A percentile compares a stretch with the other conserved stretches of the same genome.
phyloP scores from a whole-genome alignment of 2,888 invertebrate genomes.

The Geophilus truncorum region DNA sequence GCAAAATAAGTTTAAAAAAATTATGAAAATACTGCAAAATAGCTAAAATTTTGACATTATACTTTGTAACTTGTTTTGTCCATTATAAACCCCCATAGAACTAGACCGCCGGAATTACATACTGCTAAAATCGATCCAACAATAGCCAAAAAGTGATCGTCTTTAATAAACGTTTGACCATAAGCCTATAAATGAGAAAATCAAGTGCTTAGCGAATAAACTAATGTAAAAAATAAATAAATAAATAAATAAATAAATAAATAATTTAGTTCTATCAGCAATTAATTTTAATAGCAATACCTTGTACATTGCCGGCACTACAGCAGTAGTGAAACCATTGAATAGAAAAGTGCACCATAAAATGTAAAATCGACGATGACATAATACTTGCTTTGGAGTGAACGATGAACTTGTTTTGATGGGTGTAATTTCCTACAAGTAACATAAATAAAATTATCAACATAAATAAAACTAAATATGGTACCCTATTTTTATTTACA shows the following conservation, averaged over 20 bases:
- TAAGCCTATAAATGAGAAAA: too few species aligned
- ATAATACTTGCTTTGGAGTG: slow-evolving; percentile 34
- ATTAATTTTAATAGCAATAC: too few species aligned
- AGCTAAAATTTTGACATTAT: too few species aligned
- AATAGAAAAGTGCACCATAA: slow-evolving; percentile 47
- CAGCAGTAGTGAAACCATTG: slow-evolving; percentile 44
- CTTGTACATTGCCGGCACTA: slow-evolving; percentile 49
- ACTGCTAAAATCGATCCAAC: slow-evolving; percentile 52
- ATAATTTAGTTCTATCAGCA: too few species aligned
- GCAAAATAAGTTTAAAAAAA: slow-evolving; percentile 9
- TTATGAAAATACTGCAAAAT: too few species aligned
- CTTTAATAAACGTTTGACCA: slow-evolving; percentile 50
- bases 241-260: neutral
- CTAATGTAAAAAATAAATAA: slow-evolving; percentile 34
- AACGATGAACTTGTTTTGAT: neutral
- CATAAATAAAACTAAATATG: too few species aligned
- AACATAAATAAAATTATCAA: too few species aligned
- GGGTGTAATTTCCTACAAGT: too few species aligned
- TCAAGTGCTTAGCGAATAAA: too few species aligned
- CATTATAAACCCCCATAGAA: slow-evolving; percentile 51
- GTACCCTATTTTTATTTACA: too few species aligned
- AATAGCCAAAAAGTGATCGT: slow-evolving; percentile 52
- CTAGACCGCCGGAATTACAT: slow-evolving; percentile 50
- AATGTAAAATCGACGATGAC: slow-evolving; percentile 42
- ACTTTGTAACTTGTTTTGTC: slow-evolving; percentile 50